Evolutionary conservation across 2,113 vertebrate genomes (phyloP).

Genomic region (Percopsis transmontana): DNA sequence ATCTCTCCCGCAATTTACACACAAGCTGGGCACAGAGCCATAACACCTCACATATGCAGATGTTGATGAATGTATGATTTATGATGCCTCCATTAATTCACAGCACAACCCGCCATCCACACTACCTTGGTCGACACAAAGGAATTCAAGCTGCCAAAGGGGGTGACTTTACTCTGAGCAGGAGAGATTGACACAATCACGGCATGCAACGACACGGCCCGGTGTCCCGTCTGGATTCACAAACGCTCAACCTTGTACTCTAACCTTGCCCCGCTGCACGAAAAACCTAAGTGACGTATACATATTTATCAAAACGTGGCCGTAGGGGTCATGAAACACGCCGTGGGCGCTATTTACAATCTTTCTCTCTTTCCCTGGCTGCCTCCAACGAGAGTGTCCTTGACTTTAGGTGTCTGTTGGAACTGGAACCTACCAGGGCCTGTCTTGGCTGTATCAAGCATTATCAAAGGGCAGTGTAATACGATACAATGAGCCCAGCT

Average conservation of each 20-base stretch:
- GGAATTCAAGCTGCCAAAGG: constrained; percentile 20
- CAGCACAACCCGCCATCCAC: neutral
- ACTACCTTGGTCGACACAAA: constrained; percentile 24
- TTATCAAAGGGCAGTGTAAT: constrained; percentile 61
- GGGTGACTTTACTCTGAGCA: constrained; percentile 33
- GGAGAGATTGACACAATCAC: neutral
- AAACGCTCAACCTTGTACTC: constrained; percentile 45
- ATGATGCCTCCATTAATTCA: constrained; percentile 13
- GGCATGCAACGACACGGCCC: constrained; percentile 27
- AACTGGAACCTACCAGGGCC: constrained; percentile 45
- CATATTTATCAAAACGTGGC: constrained; percentile 63
- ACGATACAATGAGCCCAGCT: constrained; percentile 36
- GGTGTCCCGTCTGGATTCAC: constrained; percentile 41
- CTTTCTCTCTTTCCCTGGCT: constrained; percentile 18
- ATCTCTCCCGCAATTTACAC: neutral
- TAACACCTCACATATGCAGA: neutral
- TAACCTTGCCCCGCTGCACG: constrained; percentile 48
- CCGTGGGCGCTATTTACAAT: constrained; percentile 5
- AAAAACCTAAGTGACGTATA: constrained; percentile 42
- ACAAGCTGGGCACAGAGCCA: constrained; percentile 8
- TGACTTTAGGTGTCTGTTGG: constrained; percentile 22
- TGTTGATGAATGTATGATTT: neutral
- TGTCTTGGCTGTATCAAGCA: constrained; percentile 39
- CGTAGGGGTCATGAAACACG: constrained; percentile 40
- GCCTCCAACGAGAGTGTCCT: constrained; percentile 43